phyloP scores from a whole-genome alignment of 2,113 vertebrate species.

The Carassius gibelio region DNA sequence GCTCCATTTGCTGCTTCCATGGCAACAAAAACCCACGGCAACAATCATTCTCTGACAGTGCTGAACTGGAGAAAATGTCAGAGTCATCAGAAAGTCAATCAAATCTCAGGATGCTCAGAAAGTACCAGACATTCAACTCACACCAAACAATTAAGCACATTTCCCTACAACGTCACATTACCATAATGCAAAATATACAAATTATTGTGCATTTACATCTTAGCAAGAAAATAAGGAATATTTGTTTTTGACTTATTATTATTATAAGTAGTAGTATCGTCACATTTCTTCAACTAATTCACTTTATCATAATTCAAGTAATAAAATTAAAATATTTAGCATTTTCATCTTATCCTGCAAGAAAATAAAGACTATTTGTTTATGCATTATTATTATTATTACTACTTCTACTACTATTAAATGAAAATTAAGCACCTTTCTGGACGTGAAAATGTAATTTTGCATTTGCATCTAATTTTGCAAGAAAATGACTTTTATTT shows the following conservation, averaged over 20 bases:
- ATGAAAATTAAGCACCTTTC: neutral
- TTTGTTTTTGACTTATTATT: neutral
- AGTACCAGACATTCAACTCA: neutral
- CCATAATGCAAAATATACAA: neutral
- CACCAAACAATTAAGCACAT: neutral
- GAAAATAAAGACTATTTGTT: neutral
- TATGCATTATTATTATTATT: neutral
- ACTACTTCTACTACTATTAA: too few relatives aligned
- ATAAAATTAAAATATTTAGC: neutral
- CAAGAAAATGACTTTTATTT: neutral
- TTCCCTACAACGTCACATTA: neutral
- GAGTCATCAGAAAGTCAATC: constrained; percentile 37
- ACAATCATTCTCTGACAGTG: constrained; percentile 7
- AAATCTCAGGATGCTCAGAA: neutral
- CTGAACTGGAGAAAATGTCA: constrained; percentile 29
- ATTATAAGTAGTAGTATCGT: neutral
- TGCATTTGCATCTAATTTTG: neutral
- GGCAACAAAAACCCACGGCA: constrained; percentile 45
- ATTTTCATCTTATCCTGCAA: too few relatives aligned
- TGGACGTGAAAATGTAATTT: too few relatives aligned
- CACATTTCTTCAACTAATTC: neutral
- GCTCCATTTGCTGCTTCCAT: constrained; percentile 32
- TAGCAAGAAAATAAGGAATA: too few relatives aligned
- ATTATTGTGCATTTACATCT: neutral
- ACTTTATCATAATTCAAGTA: neutral